These are phyloP conservation scores for Parthenolecanium corni DNA, from an alignment of 2,888 invertebrate genomes.

Conservation along the genomic window DNA sequence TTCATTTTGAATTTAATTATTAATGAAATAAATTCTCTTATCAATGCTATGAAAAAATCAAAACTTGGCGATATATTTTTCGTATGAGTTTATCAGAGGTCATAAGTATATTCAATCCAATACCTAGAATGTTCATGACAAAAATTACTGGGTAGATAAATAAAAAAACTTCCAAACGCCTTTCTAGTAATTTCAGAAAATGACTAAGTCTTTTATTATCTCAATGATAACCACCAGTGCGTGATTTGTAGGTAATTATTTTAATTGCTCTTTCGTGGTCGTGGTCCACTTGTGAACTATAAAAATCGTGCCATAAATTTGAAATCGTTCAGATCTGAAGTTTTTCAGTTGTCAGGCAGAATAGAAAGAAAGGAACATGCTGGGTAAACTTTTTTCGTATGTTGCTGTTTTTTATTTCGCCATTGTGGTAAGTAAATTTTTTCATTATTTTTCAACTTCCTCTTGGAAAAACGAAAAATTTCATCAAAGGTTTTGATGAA, in stretches of 20 bases:
- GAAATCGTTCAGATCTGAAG: not conserved
- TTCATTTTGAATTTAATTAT: too few species aligned
- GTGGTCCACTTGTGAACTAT: not conserved
- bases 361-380: not conserved
- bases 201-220: conserved; percentile 12
- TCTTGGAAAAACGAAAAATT: too few species aligned
- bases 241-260: conserved; percentile 4
- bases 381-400: not conserved
- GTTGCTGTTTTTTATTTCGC: not conserved
- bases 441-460: too few species aligned
- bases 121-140: not conserved
- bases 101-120: conserved; percentile 1
- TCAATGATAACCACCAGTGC: not conserved
- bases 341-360: not conserved
- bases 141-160: not conserved
- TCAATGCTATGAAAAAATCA: not conserved
- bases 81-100: not conserved
- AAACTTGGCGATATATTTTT: not conserved
- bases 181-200: conserved; percentile 1
- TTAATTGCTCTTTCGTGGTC: not conserved
- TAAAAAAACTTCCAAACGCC: not conserved
- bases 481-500: too few species aligned
- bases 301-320: not conserved
- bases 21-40: not conserved
- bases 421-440: too few species aligned